Percentiles rank a stretch among this genome's conserved stretches.
Evolutionary conservation across 2,797 vertebrate species (phyloP).

Genomic region (Neomorphus geoffroyi): DNA sequence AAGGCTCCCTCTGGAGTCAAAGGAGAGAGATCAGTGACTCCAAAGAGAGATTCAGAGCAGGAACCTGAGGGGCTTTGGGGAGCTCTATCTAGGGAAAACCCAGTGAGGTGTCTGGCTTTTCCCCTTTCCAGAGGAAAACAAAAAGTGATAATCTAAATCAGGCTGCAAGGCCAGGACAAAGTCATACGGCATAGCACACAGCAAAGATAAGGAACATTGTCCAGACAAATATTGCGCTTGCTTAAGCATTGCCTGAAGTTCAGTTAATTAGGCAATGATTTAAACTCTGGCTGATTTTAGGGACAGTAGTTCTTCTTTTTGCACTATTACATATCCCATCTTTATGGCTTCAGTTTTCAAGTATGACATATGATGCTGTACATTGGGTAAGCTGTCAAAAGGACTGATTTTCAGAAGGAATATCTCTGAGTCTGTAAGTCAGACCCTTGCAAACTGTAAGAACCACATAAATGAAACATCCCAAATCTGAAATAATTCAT

Average conservation of each 20-base stretch:
- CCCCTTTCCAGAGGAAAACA: neutral
- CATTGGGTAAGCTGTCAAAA: neutral
- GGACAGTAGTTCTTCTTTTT: neutral
- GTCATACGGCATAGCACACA: neutral
- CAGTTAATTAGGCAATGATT: neutral
- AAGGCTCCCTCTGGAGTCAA: constrained; percentile 56
- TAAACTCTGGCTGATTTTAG: neutral
- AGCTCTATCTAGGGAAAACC: neutral
- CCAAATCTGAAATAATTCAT: neutral
- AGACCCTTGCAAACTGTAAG: neutral
- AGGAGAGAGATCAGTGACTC: neutral
- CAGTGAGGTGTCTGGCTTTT: neutral
- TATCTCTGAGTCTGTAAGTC: fast-evolving
- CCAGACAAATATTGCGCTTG: neutral
- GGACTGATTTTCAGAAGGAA: neutral
- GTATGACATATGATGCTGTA: neutral
- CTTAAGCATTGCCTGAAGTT: neutral
- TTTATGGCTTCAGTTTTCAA: neutral
- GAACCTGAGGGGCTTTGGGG: neutral
- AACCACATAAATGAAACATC: neutral
- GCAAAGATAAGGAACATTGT: neutral
- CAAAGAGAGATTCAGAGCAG: neutral
- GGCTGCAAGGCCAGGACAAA: neutral
- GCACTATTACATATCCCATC: neutral
- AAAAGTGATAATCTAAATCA: neutral